Evolutionary conservation across 2,888 invertebrate genomes (phyloP), one percentile per base, ranked within the genome.

Genomic region (Macrophya annulata): DNA sequence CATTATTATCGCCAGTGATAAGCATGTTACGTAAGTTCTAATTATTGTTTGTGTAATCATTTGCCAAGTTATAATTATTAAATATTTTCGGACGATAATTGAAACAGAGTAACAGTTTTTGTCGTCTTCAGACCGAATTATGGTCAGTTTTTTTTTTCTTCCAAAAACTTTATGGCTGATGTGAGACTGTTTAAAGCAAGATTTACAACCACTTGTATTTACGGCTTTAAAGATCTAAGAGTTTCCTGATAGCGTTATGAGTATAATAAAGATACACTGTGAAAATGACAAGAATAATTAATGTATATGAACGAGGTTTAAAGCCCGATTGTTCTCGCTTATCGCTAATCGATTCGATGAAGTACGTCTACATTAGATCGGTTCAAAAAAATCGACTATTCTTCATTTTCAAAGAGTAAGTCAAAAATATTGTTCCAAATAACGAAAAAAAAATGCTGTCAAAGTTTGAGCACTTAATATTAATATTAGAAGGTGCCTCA

Each of bases 21-120:
- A 92, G 85, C 89, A 90, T 83, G 84, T 90, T 2, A 86, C 87
- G 93, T 93, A 86, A 90, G 92, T 83, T 10, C 10, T 71, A 21
- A 9, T 17, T 48, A 4, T 51, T n/a, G 31, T 9, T n/a, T 37
- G n/a, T 25, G 37, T 17, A 10, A 37, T 68, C 9, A 76, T 25
- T 6, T 37, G 10, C n/a, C 51, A 43, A 9, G n/a, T 59, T 59
- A 31, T 43, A 9, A 17, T 71, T 40, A 37, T 62, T 43, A 9
- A 17, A 40, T 40, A 37, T 62, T 25, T 25, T 9, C 12, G 10
- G 25, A 25, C 4, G 10, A 62, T 62, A 10, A 62, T 10, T 10
- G 3, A 21, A 12, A 62, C 10, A 10, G 4, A 25, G 4, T n/a
- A 59, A 9, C 59, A 59, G n/a, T 59, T n/a, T 59, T 59, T 21